These are phyloP conservation scores for Drosophila ustulata DNA, from an alignment of 2,888 invertebrate species.

Conservation along the genomic window DNA sequence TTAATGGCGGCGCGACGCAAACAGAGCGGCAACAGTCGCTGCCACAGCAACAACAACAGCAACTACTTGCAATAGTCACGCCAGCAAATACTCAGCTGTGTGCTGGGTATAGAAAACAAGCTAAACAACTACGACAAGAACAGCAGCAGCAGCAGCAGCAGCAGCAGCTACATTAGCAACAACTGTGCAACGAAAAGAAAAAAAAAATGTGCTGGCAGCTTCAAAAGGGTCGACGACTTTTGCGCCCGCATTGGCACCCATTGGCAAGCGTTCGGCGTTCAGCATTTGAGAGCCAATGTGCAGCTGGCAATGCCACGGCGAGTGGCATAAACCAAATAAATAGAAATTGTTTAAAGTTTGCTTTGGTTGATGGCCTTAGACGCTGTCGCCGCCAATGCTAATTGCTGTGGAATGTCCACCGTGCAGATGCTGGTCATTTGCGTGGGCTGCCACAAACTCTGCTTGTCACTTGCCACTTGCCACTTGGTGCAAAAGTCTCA, in stretches of 20 bases:
- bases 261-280: constrained; percentile 42
- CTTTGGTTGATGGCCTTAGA: constrained; percentile 78
- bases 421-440: constrained; percentile 62
- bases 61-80: constrained; percentile 54
- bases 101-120: constrained; percentile 64
- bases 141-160: constrained; percentile 49
- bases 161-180: constrained; percentile 35
- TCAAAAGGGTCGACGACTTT: constrained; percentile 77
- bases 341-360: constrained; percentile 80
- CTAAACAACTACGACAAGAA: constrained; percentile 65
- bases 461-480: neutral
- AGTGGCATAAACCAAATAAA: constrained; percentile 78
- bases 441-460: constrained; percentile 41
- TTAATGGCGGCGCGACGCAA: constrained; percentile 69
- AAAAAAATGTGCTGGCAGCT: constrained; percentile 47
- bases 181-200: constrained; percentile 21
- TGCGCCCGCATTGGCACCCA: constrained; percentile 77
- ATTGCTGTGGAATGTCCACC: constrained; percentile 74
- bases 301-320: constrained; percentile 71
- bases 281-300: constrained; percentile 36
- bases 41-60: constrained; percentile 26
- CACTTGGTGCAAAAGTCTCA: constrained; percentile 3
- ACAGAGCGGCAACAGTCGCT: constrained; percentile 65
- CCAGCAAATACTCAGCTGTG: constrained; percentile 69
- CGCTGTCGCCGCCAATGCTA: constrained; percentile 64